Evolutionary conservation across 30 jellyfish, hydroid and myxozoan species (phyloP), one percentile per base, ranked within the genome.

Genomic region (Aurelia aurita): DNA sequence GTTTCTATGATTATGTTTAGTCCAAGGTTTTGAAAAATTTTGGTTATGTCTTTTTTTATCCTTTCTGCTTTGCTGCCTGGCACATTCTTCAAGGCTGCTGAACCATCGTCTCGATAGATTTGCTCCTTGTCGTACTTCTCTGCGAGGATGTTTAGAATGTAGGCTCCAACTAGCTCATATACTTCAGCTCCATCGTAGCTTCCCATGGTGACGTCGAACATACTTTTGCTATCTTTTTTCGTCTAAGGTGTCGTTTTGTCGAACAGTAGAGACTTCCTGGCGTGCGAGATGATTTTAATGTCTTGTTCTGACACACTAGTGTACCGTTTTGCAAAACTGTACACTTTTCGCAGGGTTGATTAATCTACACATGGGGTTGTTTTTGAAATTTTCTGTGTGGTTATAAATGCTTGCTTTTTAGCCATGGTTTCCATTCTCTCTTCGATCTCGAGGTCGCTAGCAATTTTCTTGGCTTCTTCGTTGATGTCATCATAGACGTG

Each of bases 71-170:
- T 47, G 23, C 53, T 85, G 14, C 96, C 88, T 39, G 91, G n/a
- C n/a, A 67, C 44, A 18, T 66, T 69, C 45, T 55, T 39, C 45
- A 79, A 34, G 46, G 57, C 22, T 71, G 65, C 84, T 28, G 82
- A 87, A 26, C 90, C 96, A 53, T 88, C 97, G 45, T 88, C 97
- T 55, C 93, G 59, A 57, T 88, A 88, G n/a, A 88, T 44, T 32
- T 83, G 70, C 23, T 46, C 79, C 57, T 25, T 60, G 21, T 78
- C 84, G 64, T 45, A 49, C 57, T 45, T 65, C 32, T 55, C n/a
- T n/a, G n/a, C n/a, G n/a, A n/a, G n/a, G n/a, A n/a, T n/a, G n/a
- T n/a, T n/a, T n/a, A n/a, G n/a, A 14, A 87, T 63, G 77, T 6
- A 87, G 28, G 72, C 61, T 19, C 96, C 95, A 13, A 87, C 96